Conservation (phyloP, 2,113 vertebrate genomes). For the Scytalopus superciliaris region DNA sequence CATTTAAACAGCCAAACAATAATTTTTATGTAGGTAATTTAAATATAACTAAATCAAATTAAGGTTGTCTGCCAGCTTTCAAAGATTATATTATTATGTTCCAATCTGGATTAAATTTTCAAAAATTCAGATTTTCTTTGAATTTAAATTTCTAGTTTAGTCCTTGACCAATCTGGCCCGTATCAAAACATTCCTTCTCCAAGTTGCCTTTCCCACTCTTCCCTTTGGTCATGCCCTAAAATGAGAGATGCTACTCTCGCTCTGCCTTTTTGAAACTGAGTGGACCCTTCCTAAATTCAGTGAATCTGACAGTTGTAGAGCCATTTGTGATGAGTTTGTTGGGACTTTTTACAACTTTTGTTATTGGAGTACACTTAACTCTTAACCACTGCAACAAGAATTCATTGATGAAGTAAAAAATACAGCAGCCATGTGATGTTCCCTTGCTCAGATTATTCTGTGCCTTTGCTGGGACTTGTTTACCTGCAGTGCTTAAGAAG, state of each 20-base stretch:
- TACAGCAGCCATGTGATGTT: neutral
- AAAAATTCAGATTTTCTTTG: neutral
- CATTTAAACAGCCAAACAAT: neutral
- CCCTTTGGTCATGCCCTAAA: neutral
- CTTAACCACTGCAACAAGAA: neutral
- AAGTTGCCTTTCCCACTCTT: neutral
- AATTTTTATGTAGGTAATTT: neutral
- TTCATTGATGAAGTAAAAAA: accelerated
- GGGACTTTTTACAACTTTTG: neutral
- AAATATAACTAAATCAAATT: neutral
- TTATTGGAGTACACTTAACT: neutral
- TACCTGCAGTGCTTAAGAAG: neutral
- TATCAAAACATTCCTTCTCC: neutral
- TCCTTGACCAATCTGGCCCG: neutral
- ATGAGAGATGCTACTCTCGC: neutral
- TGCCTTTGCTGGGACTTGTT: neutral
- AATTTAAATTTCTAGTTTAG: neutral
- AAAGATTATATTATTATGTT: neutral
- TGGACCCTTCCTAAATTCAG: neutral
- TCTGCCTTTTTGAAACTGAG: neutral
- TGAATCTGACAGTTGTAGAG: neutral
- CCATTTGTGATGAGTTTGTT: neutral
- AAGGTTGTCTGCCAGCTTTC: neutral
- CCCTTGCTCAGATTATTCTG: neutral
- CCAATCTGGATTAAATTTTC: neutral